A percentile compares a stretch with the other conserved stretches of the same genome.
phyloP scores from a whole-genome alignment of 2,888 invertebrate genomes.

The Drosophila eohydei region DNA sequence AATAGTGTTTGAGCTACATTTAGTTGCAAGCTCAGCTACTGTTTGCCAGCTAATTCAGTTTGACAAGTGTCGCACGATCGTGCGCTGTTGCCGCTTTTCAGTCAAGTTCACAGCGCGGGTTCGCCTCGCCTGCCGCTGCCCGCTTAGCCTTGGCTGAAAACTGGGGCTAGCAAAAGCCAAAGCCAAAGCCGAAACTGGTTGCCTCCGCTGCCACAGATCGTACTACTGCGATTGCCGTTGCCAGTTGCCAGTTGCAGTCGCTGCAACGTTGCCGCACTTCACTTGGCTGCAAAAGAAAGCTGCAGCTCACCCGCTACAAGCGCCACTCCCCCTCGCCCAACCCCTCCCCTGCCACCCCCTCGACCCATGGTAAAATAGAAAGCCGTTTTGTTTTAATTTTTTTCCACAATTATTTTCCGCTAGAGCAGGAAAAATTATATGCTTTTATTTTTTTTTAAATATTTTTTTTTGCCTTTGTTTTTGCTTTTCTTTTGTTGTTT shows the following conservation, averaged over 20 bases:
- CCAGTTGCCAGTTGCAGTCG: slow-evolving; percentile 30
- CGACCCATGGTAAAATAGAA: slow-evolving; percentile 59
- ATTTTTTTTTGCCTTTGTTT: slow-evolving; percentile 25
- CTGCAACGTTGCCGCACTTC: slow-evolving; percentile 63
- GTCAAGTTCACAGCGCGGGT: slow-evolving; percentile 60
- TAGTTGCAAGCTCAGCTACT: background rate
- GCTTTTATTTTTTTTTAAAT: slow-evolving; percentile 47
- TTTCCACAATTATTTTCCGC: slow-evolving; percentile 80
- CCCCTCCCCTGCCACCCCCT: background rate
- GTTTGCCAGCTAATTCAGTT: background rate
- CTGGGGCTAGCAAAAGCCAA: slow-evolving; percentile 42
- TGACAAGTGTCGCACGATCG: slow-evolving; percentile 15
- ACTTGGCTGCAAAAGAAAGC: slow-evolving; percentile 68
- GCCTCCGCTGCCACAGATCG: slow-evolving; percentile 51
- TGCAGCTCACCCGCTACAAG: slow-evolving; percentile 57
- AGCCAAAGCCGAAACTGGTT: slow-evolving; percentile 56
- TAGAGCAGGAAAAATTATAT: slow-evolving; percentile 78
- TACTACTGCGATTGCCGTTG: slow-evolving; percentile 40
- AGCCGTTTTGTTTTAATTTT: slow-evolving; percentile 77
- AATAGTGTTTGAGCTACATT: background rate
- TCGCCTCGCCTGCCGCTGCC: background rate
- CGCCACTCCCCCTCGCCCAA: background rate
- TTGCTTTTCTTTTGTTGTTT: slow-evolving; percentile 18
- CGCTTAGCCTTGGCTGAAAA: slow-evolving; percentile 30
- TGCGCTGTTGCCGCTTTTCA: slow-evolving; percentile 61